Base-by-base conservation (phyloP, 2,797 vertebrate genomes). In the Anomalospiza imberbis region DNA sequence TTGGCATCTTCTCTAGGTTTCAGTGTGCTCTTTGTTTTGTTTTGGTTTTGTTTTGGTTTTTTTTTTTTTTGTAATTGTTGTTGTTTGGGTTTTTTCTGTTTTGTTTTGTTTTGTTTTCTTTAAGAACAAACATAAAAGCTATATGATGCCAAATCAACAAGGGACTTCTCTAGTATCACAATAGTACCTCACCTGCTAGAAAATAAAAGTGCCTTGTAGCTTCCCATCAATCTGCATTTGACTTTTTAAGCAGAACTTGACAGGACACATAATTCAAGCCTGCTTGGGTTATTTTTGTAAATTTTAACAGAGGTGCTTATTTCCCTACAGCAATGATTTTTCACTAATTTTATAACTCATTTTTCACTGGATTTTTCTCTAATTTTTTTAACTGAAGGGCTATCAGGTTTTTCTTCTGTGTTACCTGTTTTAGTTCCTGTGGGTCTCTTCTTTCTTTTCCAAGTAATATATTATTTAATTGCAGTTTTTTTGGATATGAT, bases 151-250 rank as follows among this genome's bases (percentile, higher is more conserved):
- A 90, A 84, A 83, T 71, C 55, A 74, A 65, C 65, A 79, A 67
- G 45, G 25, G 66, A 71, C 10, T 72, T 77, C n/a, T 71, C 24
- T 88, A 21, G 24, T 68, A 78, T 75, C 61, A 65, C 67, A 88
- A 24, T n/a, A 75, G 53, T 84, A 84, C 18, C 42, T 47, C n/a
- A 74, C 66, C 51, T 68, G 34, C 75, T 77, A 58, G 54, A 62
- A 95, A 61, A 78, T 74, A 68, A 79, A 86, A 88, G 42, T 62
- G 38, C 29, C 38, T 81, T 74, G 31, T 55, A 88, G 36, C 40
- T 92, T 86, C 36, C n/a, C 67, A 88, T 91, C 53, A 82, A 40
- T 95, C 81, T 90, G 29, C 21, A 75, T 92, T 84, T 88, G 66
- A 29, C 58, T 89, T 95, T 91, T 85, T 63, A 67, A 72, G 32